phyloP scores from a whole-genome alignment of 2,888 invertebrate genomes.

The Ashinkailepas kermadecensis region DNA sequence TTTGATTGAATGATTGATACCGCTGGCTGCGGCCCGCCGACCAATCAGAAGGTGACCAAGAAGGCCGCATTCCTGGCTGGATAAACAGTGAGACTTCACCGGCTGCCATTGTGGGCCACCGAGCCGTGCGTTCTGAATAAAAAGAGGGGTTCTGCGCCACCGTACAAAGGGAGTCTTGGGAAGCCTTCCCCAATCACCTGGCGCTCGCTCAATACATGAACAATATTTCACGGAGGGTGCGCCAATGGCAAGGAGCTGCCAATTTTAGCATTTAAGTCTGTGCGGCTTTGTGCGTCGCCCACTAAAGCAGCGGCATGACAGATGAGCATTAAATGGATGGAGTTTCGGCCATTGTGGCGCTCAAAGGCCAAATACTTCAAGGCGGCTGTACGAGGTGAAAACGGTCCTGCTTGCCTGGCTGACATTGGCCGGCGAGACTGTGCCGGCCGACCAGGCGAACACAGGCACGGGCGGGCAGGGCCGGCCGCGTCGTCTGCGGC shows the following conservation, averaged over 20 bases:
- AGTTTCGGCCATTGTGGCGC: conserved; percentile 7
- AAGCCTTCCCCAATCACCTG: neutral
- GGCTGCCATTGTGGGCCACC: neutral
- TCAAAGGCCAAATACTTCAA: conserved; percentile 9
- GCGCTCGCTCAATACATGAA: neutral
- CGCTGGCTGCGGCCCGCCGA: neutral
- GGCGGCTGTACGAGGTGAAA: conserved; percentile 11
- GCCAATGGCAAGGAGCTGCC: conserved; percentile 1
- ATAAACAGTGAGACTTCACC: conserved; percentile 8
- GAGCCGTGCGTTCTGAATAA: neutral
- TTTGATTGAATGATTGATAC: conserved; percentile 13
- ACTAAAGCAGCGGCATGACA: conserved; percentile 13
- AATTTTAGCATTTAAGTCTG: conserved; percentile 17
- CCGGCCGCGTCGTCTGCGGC: neutral
- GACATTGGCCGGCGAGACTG: too few relatives aligned
- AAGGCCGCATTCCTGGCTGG: neutral
- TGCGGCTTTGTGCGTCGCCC: neutral
- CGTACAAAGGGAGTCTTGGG: neutral
- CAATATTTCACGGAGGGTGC: conserved; percentile 12
- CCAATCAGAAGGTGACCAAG: neutral
- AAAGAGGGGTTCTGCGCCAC: neutral
- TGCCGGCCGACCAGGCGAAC: neutral
- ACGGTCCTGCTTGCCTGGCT: neutral
- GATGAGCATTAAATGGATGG: conserved; percentile 21
- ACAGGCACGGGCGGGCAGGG: neutral